These are phyloP conservation scores for Notocelia uddmanniana DNA, from an alignment of 2,888 invertebrate species.

Conservation along the genomic window DNA sequence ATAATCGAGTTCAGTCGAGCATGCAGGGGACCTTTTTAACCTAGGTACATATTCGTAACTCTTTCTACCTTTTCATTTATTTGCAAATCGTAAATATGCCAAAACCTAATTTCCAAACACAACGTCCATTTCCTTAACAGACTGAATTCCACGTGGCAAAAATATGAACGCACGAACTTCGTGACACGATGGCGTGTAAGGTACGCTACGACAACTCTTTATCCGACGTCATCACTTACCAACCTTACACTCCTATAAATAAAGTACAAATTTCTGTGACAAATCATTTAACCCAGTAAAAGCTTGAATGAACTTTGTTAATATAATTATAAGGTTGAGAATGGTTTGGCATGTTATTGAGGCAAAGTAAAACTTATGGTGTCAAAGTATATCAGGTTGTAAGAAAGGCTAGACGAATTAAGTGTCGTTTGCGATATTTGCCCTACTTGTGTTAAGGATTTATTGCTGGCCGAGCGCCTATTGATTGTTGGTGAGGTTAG, in stretches of 20 bases:
- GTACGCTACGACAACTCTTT: slow-evolving; percentile 46
- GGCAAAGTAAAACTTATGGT: slow-evolving; percentile 53
- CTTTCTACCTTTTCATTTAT: background rate
- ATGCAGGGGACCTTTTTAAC: too few relatives aligned
- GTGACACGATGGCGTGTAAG: slow-evolving; percentile 74
- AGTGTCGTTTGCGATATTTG: slow-evolving; percentile 63
- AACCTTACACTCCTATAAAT: slow-evolving; percentile 3
- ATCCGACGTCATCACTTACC: slow-evolving; percentile 15
- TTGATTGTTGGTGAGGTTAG: slow-evolving; percentile 20
- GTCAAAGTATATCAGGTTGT: slow-evolving; percentile 55
- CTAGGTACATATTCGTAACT: too few relatives aligned
- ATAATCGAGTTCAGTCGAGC: too few relatives aligned
- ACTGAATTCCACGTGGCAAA: slow-evolving; percentile 51
- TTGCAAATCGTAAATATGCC: slow-evolving; percentile 40
- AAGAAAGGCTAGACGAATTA: slow-evolving; percentile 67
- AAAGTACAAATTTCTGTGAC: slow-evolving; percentile 14
- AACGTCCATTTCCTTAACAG: slow-evolving; percentile 21
- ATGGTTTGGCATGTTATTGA: slow-evolving; percentile 45
- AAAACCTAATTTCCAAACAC: slow-evolving; percentile 47
- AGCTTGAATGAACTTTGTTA: slow-evolving; percentile 46
- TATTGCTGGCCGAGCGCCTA: slow-evolving; percentile 51
- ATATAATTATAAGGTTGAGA: slow-evolving; percentile 54
- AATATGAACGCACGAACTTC: slow-evolving; percentile 78
- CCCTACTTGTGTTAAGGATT: slow-evolving; percentile 58
- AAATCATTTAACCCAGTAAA: background rate